These are phyloP conservation scores for Papilio polyxenes DNA, from an alignment of 1,140 invertebrate species.

Conservation along the genomic window DNA sequence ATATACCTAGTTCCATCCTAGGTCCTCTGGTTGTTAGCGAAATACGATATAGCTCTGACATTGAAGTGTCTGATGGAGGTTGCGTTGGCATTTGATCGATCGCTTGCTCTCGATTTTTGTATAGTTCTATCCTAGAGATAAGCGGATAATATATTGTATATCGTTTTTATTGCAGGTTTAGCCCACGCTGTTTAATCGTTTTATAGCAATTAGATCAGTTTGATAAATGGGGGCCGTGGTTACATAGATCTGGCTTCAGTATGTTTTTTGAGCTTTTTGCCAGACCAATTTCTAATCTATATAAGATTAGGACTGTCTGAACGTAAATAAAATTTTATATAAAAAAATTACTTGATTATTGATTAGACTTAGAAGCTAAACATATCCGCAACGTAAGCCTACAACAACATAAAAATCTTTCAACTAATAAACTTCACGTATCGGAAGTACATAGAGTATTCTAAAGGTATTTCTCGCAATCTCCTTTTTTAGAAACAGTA, in stretches of 20 bases:
- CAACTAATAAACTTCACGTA: not conserved
- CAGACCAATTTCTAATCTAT: too few species aligned
- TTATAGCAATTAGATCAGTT: conserved; percentile 23
- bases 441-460: not conserved
- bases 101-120: conserved; percentile 37
- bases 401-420: not conserved
- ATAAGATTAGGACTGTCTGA: too few species aligned
- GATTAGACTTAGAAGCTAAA: not conserved
- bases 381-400: too few species aligned
- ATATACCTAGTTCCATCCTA: conserved; percentile 9
- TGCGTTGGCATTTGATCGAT: conserved; percentile 37
- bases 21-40: conserved; percentile 15
- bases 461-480: not conserved
- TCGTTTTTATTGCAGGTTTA: conserved; percentile 23
- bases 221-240: not conserved
- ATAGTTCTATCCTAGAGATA: conserved; percentile 24
- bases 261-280: not conserved
- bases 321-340: not conserved
- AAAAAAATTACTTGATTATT: not conserved
- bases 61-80: conserved; percentile 32
- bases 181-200: conserved; percentile 21
- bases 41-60: conserved; percentile 31
- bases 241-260: not conserved
- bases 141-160: conserved; percentile 33
- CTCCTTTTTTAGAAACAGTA: not conserved